Evolutionary conservation across 1,140 invertebrate genomes (phyloP).

Genomic region (Diachasma alloeum): DNA sequence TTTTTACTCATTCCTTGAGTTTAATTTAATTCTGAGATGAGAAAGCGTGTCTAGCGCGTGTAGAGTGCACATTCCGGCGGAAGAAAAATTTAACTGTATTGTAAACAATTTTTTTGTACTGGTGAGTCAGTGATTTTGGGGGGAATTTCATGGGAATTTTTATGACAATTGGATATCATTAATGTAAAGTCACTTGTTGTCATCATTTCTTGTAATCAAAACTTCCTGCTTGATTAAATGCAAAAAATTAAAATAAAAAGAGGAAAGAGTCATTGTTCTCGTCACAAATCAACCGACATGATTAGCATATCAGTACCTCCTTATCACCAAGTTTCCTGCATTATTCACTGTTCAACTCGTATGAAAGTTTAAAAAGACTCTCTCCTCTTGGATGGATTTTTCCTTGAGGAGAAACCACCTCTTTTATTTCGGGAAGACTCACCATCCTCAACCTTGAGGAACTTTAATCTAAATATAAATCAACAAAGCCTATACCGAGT

Average conservation of each 20-base stretch:
- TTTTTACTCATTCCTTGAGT: neutral
- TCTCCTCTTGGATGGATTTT: neutral
- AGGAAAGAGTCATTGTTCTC: neutral
- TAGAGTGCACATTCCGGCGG: neutral
- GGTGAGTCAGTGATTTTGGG: too few relatives aligned
- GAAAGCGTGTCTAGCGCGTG: neutral
- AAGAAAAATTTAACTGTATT: neutral
- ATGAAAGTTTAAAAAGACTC: neutral
- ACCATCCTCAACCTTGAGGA: too few relatives aligned
- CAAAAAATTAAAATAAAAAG: neutral
- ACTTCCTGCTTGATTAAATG: too few relatives aligned
- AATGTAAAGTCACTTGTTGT: too few relatives aligned
- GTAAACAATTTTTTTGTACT: too few relatives aligned
- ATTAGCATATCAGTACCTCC: neutral
- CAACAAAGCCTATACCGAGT: too few relatives aligned
- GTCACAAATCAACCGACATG: neutral
- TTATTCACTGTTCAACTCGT: neutral
- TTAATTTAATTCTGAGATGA: neutral
- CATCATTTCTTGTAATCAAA: too few relatives aligned
- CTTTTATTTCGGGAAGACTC: neutral
- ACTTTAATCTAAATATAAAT: too few relatives aligned
- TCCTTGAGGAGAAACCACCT: neutral
- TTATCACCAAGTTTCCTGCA: neutral
- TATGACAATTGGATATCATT: too few relatives aligned
- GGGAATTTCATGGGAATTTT: too few relatives aligned